Conservation (phyloP, 1,140 invertebrate species). For the Cheumatopsyche charites region DNA sequence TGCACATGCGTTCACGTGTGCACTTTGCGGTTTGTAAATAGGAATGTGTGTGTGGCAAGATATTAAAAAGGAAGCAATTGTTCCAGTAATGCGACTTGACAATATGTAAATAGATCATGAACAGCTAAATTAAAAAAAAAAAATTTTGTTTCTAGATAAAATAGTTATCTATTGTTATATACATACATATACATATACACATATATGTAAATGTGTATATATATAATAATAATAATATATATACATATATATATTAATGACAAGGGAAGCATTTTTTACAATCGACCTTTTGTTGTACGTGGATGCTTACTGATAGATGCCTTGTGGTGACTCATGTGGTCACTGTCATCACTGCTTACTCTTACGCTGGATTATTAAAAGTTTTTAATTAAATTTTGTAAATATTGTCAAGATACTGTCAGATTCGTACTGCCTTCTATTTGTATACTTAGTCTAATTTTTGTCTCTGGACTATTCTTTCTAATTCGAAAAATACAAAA, state of each 20-base stretch:
- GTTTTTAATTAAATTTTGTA: conserved; percentile 32
- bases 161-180: conserved; percentile 34
- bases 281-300: conserved; percentile 35
- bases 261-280: conserved; percentile 37
- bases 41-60: conserved; percentile 35
- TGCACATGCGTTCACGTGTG: conserved; percentile 5
- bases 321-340: conserved; percentile 34
- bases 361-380: conserved; percentile 27
- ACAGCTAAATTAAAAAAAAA: conserved; percentile 54
- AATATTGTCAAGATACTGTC: conserved; percentile 39
- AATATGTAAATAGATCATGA: conserved; percentile 59
- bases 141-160: conserved; percentile 30
- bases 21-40: conserved; percentile 42
- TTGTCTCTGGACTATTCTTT: conserved; percentile 27
- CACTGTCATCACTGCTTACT: conserved; percentile 24
- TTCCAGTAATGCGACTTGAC: conserved; percentile 60
- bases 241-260: conserved; percentile 6
- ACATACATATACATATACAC: too few species aligned
- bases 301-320: conserved; percentile 38
- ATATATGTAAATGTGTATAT: too few species aligned
- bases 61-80: conserved; percentile 54
- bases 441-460: conserved; percentile 38
- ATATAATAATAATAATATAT: too few species aligned
- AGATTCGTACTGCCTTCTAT: conserved; percentile 39
- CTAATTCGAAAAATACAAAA: conserved; percentile 21